These are phyloP conservation scores for Apaloderma vittatum DNA, from an alignment of 2,113 vertebrate genomes.

Conservation along the genomic window DNA sequence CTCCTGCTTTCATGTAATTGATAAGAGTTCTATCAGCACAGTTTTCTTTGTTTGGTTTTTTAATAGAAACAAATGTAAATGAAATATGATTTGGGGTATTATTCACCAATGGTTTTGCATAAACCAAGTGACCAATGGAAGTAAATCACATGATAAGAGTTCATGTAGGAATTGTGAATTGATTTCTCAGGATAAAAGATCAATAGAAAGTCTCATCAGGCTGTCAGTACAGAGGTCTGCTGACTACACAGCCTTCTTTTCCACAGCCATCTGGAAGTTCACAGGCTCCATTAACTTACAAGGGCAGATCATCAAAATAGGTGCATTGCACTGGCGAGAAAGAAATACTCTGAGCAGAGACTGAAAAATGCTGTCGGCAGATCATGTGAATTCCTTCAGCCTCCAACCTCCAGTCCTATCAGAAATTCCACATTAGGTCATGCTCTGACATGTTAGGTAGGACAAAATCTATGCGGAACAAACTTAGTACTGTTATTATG, in stretches of 20 bases:
- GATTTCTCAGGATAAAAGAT: neutral
- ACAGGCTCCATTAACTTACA: conserved; percentile 50
- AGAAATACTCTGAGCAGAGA: neutral
- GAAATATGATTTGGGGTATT: neutral
- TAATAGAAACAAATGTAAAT: neutral
- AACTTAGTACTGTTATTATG: neutral
- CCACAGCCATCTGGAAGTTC: conserved; percentile 28
- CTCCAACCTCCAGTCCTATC: neutral
- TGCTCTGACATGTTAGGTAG: neutral
- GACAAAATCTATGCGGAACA: neutral
- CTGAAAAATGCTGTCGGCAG: neutral
- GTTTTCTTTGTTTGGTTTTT: neutral
- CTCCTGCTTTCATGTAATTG: neutral
- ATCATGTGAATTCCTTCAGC: neutral
- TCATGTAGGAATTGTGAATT: neutral
- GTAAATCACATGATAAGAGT: neutral
- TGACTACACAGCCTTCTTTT: conserved; percentile 10
- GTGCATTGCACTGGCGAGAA: neutral
- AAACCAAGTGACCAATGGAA: neutral
- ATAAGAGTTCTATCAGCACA: neutral
- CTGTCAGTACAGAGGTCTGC: neutral
- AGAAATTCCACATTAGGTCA: neutral
- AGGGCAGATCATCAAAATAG: conserved; percentile 28
- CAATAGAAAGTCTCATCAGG: neutral
- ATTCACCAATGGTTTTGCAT: neutral